These are phyloP conservation scores for Ameiurus melas DNA, from an alignment of 2,113 vertebrate genomes.

Conservation along the genomic window DNA sequence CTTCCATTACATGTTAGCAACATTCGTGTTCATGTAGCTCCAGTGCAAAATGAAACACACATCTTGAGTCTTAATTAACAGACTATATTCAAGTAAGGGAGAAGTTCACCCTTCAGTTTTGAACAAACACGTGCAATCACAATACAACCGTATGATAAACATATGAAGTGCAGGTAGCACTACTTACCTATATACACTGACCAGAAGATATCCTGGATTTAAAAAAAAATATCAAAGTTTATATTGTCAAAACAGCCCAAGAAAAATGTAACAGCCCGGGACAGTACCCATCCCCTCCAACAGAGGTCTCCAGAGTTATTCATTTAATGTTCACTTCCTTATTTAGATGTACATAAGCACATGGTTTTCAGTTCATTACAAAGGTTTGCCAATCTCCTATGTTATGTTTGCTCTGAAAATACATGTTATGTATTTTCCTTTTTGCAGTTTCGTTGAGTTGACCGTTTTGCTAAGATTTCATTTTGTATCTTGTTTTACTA, in stretches of 20 bases:
- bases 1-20: not conserved
- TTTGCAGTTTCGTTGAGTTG: not conserved
- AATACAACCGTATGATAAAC: not conserved
- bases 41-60: not conserved
- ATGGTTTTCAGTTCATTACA: not conserved
- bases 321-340: not conserved
- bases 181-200: conserved; percentile 77
- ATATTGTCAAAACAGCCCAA: not conserved
- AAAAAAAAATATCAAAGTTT: conserved; percentile 43
- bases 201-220: conserved; percentile 78
- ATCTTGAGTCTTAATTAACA: not conserved
- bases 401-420: not conserved
- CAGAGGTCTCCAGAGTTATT: not conserved
- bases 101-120: not conserved
- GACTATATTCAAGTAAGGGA: not conserved
- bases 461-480: not conserved
- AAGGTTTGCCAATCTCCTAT: not conserved
- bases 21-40: not conserved
- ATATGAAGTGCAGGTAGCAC: not conserved
- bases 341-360: not conserved
- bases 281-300: not conserved
- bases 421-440: not conserved
- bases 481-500: not conserved
- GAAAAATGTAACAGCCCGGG: not conserved
- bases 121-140: not conserved